Conservation (phyloP, 1,140 invertebrate species). For the Elysia chlorotica region DNA sequence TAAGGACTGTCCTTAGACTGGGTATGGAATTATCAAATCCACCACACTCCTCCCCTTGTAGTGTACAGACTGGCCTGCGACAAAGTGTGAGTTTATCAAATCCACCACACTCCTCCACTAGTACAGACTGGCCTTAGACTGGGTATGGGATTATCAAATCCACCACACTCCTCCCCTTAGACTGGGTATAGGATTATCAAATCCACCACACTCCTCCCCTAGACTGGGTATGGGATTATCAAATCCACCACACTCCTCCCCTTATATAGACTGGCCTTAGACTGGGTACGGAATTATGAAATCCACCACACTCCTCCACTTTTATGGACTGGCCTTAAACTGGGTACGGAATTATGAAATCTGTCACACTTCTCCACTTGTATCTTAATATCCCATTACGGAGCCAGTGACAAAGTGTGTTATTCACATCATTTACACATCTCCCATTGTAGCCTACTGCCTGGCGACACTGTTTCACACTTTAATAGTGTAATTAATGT, state of each 20-base stretch:
- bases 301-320: neutral
- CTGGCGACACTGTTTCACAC: no score
- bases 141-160: neutral
- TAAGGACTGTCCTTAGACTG: neutral
- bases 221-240: neutral
- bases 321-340: neutral
- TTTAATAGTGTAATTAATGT: no score
- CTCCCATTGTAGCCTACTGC: no score
- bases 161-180: neutral
- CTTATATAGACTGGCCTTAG: neutral
- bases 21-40: neutral
- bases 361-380: neutral
- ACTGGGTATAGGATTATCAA: slow-evolving; percentile 53
- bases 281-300: neutral
- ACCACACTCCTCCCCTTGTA: neutral
- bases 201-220: neutral
- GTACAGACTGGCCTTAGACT: neutral
- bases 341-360: neutral
- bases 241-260: neutral
- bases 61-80: slow-evolving; percentile 46
- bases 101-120: neutral
- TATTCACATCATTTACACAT: no score
- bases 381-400: neutral
- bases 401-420: neutral
- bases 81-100: slow-evolving; percentile 52